Evolutionary conservation across 1,140 invertebrate species (phyloP), one percentile per base, ranked within the genome.

Genomic region (Oreohelix idahoensis): DNA sequence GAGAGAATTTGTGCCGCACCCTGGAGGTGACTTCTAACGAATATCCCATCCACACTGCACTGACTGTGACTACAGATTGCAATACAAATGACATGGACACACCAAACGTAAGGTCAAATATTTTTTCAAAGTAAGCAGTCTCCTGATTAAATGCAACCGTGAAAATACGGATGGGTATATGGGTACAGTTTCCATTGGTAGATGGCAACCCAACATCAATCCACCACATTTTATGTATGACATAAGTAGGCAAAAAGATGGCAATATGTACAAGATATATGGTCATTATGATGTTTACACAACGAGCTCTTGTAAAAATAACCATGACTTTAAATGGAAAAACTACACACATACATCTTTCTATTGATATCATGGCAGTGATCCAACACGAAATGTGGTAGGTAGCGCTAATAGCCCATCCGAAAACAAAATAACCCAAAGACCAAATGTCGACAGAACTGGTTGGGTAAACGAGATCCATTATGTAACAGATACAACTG

Each of bases 271-370:
- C 5, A 13, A 35, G 4, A 23, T 66, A 66, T 8, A 66, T 35
- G 29, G 17, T 2, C 32, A 66, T 32, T 8, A 66, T 66, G 8
- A 32, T 2, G 5, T 0, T 5, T 2, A 32, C 29, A 23, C 63
- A 66, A 10, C 63, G 63, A 66, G 8, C 4, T 66, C 63, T 66
- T 2, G 63, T 66, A 32, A 66, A 66, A 32, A 66, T 32, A 5
- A 8, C 4, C 29, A 32, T 66, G 32, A 66, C 63, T 66, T 32
- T 66, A 23, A 66, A 66, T 23, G 63, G 63, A 23, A 2, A 66
- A 32, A 66, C 63, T n/a, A 66, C 63, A 32, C 63, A 66, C 4
- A 66, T 2, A 66, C 63, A 66, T 66, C 63, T 66, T 66, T 66
- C 63, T 32, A 66, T 17, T 66, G 63, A 66, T 4, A 29, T 32